Base-by-base conservation (phyloP, 2,888 invertebrate genomes). In the Xestia sexstrigata region DNA sequence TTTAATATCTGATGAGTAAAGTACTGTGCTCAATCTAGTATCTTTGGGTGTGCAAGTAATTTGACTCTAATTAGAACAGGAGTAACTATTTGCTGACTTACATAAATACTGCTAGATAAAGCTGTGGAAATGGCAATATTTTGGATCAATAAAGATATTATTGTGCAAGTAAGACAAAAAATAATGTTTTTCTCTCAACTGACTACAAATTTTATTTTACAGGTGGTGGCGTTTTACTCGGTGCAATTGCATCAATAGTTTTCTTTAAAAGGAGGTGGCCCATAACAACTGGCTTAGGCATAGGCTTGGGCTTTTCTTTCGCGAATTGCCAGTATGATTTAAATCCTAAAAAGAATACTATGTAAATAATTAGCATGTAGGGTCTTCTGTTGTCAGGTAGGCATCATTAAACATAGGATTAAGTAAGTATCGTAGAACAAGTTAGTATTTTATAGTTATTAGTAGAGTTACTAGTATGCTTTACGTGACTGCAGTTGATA, bases 291-390 rank as follows among this genome's bases (percentile, higher is more conserved):
- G 99, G 99, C 58, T 97, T 98, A 86, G 99, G 99, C 74, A 97
- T 99, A 93, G 99, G 99, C 60, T 95, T 99, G 89, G 99, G 99
- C 70, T 98, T 99, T 96, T 99, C 99, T 69, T 98, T 98, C 96
- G 97, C 98, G 74, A 99, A 99, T 95, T 99, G 99, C 94, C 98
- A 99, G 95, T 93, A 92, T 90, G 95, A 94, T 82, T 90, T 96
- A 80, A 96, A 96, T 87, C 89, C 93, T 70, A 94, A 93, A 90
- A 94, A 94, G 83, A 87, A 89, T 81, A 91, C 91, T 35, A 85
- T 93, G 92, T 90, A 85, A 87, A 74, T 75, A 76, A 76, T 85
- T 86, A 81, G 87, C 79, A 71, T 82, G 78, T 89, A 88, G 89
- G 87, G 87, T 90, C 89, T 89, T 88, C 90, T 86, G 87, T 90